Conservation (phyloP, 1,140 invertebrate species). For the Tetraneura akinire region DNA sequence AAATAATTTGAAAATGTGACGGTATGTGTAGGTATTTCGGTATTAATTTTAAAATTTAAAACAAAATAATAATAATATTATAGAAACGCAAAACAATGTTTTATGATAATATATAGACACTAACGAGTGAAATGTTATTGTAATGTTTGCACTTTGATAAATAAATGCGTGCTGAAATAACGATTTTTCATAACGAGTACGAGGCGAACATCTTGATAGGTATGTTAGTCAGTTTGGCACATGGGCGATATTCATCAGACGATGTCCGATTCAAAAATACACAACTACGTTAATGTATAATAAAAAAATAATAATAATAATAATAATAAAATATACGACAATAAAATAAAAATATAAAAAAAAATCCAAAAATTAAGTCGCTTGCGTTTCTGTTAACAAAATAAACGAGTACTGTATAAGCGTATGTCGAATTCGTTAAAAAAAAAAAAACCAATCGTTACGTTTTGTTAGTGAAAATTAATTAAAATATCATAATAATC, state of each 20-base stretch:
- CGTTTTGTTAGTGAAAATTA: too few species aligned
- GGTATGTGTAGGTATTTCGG: background rate
- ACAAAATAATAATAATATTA: background rate
- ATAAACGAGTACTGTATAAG: too few species aligned
- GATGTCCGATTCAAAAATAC: background rate
- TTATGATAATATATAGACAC: background rate
- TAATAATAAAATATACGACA: background rate
- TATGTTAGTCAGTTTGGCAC: conserved; percentile 40
- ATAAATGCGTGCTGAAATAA: background rate
- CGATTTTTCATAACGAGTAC: conserved; percentile 15
- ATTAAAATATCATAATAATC: too few species aligned
- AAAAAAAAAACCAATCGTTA: too few species aligned
- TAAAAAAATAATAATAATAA: background rate
- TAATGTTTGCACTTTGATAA: too few species aligned
- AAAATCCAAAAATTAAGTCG: background rate
- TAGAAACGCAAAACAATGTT: background rate
- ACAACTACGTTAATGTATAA: background rate
- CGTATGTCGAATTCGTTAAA: too few species aligned
- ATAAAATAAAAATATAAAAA: background rate
- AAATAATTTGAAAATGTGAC: background rate
- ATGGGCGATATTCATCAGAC: background rate
- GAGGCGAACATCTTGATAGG: background rate
- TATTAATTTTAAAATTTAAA: too few species aligned
- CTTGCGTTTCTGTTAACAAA: too few species aligned
- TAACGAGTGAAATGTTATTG: background rate